Evolutionary conservation across 2,888 invertebrate species (phyloP), one percentile per base, ranked within the genome.

Genomic region (Rhopalosiphum nymphaeae): DNA sequence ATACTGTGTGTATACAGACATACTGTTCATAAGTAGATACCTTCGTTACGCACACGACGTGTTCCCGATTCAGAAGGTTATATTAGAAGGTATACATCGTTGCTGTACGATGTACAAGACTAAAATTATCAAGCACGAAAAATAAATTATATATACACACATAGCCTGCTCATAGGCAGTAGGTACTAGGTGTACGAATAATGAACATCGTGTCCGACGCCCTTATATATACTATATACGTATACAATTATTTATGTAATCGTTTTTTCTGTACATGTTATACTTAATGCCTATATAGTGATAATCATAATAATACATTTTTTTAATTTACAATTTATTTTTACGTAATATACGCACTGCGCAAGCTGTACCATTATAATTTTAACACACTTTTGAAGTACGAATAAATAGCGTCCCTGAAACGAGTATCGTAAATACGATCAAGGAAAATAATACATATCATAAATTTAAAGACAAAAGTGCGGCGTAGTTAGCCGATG

Each of bases 1-100:
- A 78, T n/a, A 67, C 16, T n/a, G n/a, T 36, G 21, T 36, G 36
- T 36, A 53, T 21, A 53, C 25, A 57, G 26, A 36, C 0, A n/a
- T 67, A n/a, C 36, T 67, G 78, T 78, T 21, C 78, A 36, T 3
- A 25, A 78, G 78, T 25, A 78, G 36, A 36, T 21, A 42, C 36
- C 78, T 78, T 42, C 36, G 36, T 78, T 78, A 78, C 78, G 78
- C 36, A 78, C 78, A 78, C 78, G 78, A 78, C 78, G 78, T 78
- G 78, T 78, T 78, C 36, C 78, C 78, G 78, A 78, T 78, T 78
- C 42, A 36, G 78, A 78, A 78, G 78, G 78, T 78, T 78, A 78
- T 67, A 78, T 36, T 78, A 78, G 78, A 78, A 78, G 36, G 36
- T 78, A 67, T 67, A 67, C 26, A 57, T 10, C 57, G 57, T 57